Percentiles rank a stretch among this genome's conserved stretches.
Conservation (phyloP, 2,888 invertebrate species). For the Anarsia innoxiella region DNA sequence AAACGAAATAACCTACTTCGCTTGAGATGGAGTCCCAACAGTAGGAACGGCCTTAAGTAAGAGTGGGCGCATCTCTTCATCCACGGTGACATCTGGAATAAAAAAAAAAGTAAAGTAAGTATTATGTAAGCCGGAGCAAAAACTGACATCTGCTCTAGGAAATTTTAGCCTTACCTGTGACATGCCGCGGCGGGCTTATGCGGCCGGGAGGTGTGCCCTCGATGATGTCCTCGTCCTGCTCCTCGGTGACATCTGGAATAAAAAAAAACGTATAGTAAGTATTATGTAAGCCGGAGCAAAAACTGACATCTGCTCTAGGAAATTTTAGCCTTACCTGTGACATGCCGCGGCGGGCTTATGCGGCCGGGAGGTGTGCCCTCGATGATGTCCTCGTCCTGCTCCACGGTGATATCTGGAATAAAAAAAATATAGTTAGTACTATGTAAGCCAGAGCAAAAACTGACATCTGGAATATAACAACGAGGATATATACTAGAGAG, state of each 20-base stretch:
- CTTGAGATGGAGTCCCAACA: slow-evolving; percentile 2
- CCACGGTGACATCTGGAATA: slow-evolving; percentile 9
- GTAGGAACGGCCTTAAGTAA: slow-evolving; percentile 5
- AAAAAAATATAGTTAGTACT: not conserved
- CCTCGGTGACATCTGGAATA: not conserved
- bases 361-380: slow-evolving; percentile 1
- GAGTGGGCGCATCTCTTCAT: not conserved
- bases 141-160: not conserved
- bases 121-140: slow-evolving; percentile 8
- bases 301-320: not conserved
- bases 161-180: not conserved
- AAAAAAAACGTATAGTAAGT: not conserved
- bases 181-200: not conserved
- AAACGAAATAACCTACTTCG: slow-evolving; percentile 8
- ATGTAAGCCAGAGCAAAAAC: not conserved
- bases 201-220: not conserved
- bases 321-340: not conserved
- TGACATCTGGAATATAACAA: slow-evolving; percentile 11
- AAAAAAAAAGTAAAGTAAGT: slow-evolving; percentile 3
- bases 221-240: not conserved
- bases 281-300: slow-evolving; percentile 4
- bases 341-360: not conserved
- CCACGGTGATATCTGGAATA: not conserved
- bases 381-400: slow-evolving; percentile 2
- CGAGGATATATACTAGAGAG: slow-evolving; percentile 7